These are phyloP conservation scores for Terebella lapidaria DNA, from an alignment of 2,888 invertebrate species.

Conservation along the genomic window DNA sequence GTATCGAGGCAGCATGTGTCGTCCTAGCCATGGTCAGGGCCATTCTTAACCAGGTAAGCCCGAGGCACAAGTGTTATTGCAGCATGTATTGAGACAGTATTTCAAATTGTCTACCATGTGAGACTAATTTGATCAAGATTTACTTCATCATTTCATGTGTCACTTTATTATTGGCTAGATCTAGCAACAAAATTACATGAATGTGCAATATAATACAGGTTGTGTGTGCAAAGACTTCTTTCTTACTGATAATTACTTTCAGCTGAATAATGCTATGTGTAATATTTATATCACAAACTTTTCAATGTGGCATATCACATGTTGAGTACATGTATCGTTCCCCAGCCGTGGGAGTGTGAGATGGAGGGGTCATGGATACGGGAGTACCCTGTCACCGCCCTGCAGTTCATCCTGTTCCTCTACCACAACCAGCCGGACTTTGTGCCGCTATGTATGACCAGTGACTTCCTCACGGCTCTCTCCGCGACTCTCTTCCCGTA, in stretches of 20 bases:
- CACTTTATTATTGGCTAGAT: too few relatives aligned
- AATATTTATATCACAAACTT: neutral
- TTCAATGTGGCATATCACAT: neutral
- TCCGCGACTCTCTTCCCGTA: slow-evolving; percentile 76
- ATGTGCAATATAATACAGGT: too few relatives aligned
- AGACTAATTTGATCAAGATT: too few relatives aligned
- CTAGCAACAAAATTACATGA: too few relatives aligned
- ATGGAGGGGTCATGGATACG: slow-evolving; percentile 32
- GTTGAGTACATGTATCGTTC: neutral
- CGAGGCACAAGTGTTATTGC: neutral
- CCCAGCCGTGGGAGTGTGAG: slow-evolving; percentile 26
- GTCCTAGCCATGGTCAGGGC: slow-evolving; percentile 77
- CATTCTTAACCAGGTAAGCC: slow-evolving; percentile 34
- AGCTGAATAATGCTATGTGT: neutral
- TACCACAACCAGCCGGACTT: slow-evolving; percentile 94
- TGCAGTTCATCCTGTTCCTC: slow-evolving; percentile 83
- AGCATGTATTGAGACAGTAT: neutral
- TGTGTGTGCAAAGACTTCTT: too few relatives aligned
- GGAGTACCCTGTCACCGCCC: slow-evolving; percentile 55
- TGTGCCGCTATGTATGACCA: slow-evolving; percentile 83
- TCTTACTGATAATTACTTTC: neutral
- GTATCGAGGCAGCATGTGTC: slow-evolving; percentile 86
- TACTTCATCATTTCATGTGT: too few relatives aligned
- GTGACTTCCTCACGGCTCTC: slow-evolving; percentile 80
- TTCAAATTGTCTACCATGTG: too few relatives aligned